Evolutionary conservation across 1,140 invertebrate genomes (phyloP).

Genomic region (Orchesella cincta): DNA sequence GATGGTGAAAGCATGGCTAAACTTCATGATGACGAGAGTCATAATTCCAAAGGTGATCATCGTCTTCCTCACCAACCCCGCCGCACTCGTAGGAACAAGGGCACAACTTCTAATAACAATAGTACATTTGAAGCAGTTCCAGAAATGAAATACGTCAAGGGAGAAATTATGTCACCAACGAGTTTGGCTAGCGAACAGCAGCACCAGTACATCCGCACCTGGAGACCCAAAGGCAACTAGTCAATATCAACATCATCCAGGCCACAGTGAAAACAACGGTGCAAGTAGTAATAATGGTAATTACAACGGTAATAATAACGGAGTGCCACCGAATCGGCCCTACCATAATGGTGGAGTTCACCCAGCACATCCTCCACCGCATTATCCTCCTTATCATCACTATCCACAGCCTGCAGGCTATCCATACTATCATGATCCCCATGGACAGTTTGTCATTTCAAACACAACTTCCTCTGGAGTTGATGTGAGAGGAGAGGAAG

Average conservation of each 20-base stretch:
- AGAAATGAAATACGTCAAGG: background rate
- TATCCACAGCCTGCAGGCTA: background rate
- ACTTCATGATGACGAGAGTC: background rate
- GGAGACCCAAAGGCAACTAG: background rate
- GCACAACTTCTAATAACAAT: background rate
- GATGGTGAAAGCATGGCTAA: background rate
- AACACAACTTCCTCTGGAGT: slow-evolving; percentile 2
- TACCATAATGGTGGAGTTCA: background rate
- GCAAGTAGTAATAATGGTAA: background rate
- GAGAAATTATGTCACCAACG: background rate
- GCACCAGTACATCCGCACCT: background rate
- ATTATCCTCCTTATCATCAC: background rate
- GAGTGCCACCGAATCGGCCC: background rate
- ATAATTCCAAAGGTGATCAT: background rate
- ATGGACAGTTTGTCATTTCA: background rate
- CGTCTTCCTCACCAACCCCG: too few species aligned
- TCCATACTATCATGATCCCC: slow-evolving; percentile 3
- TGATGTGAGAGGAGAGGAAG: slow-evolving; percentile 7
- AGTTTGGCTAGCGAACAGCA: background rate
- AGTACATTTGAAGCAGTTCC: background rate
- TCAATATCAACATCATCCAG: background rate
- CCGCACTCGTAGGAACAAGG: background rate
- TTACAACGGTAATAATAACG: background rate
- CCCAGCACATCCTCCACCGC: background rate
- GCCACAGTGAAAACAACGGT: background rate